Conservation (phyloP, 2,113 vertebrate species). For the Ploceus nigricollis region DNA sequence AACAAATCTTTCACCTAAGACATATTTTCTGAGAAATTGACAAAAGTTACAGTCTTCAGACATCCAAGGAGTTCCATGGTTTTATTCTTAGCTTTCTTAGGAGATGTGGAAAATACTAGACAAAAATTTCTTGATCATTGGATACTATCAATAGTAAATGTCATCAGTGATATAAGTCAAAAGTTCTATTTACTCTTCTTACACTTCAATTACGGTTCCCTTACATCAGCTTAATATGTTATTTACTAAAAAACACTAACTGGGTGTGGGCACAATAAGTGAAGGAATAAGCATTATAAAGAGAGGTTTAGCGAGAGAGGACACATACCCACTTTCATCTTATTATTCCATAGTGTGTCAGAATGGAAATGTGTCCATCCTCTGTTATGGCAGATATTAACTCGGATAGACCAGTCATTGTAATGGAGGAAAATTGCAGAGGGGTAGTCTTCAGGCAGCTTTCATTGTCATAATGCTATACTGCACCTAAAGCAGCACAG, state of each 20-base stretch:
- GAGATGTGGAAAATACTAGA: neutral
- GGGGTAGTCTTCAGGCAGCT: neutral
- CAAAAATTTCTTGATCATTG: neutral
- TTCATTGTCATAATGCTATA: neutral
- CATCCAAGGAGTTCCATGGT: neutral
- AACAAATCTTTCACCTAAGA: neutral
- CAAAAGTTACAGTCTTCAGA: neutral
- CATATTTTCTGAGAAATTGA: neutral
- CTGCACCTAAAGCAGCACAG: neutral
- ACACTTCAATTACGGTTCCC: neutral
- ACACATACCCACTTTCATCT: neutral
- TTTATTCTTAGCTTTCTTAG: neutral
- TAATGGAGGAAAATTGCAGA: neutral
- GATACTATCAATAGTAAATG: neutral
- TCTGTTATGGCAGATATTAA: neutral
- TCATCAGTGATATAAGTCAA: neutral
- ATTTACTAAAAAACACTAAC: neutral
- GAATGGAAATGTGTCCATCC: neutral
- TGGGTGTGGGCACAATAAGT: neutral
- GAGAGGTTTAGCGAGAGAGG: neutral
- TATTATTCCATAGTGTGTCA: neutral
- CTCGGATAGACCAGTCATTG: neutral
- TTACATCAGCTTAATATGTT: neutral
- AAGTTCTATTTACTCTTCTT: neutral
- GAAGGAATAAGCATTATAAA: neutral